Evolutionary conservation across 2,888 invertebrate species (phyloP).

Genomic region (Tipula lateralis): DNA sequence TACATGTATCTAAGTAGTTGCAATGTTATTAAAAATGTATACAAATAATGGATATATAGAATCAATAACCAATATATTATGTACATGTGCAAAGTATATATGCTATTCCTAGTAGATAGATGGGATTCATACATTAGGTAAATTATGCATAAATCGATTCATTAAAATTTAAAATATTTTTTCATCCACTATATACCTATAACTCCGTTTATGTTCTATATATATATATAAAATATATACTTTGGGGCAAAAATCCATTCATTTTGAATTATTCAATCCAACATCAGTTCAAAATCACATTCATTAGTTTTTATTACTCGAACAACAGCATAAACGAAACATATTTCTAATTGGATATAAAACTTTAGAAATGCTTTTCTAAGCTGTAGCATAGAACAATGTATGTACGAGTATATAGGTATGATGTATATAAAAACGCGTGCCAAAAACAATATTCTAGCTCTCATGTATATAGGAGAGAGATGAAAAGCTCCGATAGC

Average conservation of each 20-base stretch:
- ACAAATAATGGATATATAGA: background rate
- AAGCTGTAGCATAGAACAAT: background rate
- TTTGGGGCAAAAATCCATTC: constrained; percentile 1
- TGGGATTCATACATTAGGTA: too few species aligned
- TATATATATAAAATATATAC: background rate
- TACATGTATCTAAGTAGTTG: background rate
- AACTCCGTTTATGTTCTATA: background rate
- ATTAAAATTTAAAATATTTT: background rate
- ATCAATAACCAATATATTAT: background rate
- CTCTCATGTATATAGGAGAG: background rate
- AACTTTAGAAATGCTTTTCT: background rate
- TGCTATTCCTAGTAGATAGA: background rate
- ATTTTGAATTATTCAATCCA: background rate
- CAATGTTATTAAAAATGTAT: constrained; percentile 24
- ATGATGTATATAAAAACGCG: background rate
- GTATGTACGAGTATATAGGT: background rate
- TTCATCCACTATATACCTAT: background rate
- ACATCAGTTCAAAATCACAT: constrained; percentile 19
- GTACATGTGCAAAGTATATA: background rate
- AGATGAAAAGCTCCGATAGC: background rate
- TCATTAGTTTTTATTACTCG: background rate
- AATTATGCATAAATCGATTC: too few species aligned
- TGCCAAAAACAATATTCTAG: constrained; percentile 14
- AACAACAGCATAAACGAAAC: background rate
- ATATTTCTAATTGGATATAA: background rate